Evolutionary conservation across 1,140 invertebrate species (phyloP).

Genomic region (Hestina assimilis): DNA sequence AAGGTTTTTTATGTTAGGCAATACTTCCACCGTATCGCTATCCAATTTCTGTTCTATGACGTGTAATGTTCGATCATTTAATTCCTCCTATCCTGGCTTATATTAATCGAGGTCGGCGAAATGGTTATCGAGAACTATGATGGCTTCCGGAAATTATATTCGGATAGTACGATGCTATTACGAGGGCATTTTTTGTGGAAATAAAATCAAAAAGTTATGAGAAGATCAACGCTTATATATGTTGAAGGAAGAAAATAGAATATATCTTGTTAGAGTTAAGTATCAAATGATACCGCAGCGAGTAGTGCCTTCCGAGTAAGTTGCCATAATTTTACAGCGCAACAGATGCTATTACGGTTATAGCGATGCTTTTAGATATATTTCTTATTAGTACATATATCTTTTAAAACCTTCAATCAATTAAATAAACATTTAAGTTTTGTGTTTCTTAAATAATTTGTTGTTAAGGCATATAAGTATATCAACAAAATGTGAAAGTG

Average conservation of each 20-base stretch:
- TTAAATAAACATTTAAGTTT: too few relatives aligned
- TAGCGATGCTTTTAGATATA: neutral
- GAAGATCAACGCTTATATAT: neutral
- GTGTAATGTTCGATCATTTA: constrained; percentile 66
- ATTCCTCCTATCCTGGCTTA: constrained; percentile 49
- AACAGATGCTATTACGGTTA: constrained; percentile 14
- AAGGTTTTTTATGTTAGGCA: constrained; percentile 60
- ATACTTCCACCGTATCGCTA: constrained; percentile 70
- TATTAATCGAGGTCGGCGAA: constrained; percentile 8
- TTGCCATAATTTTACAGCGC: constrained; percentile 35
- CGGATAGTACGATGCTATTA: neutral
- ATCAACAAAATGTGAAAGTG: too few relatives aligned
- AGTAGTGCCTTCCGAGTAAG: constrained; percentile 36
- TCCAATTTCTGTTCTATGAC: constrained; percentile 73
- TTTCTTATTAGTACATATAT: too few relatives aligned
- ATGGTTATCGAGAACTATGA: neutral
- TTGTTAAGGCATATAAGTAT: too few relatives aligned
- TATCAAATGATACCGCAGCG: constrained; percentile 35
- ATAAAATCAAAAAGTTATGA: too few relatives aligned
- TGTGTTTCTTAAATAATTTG: too few relatives aligned
- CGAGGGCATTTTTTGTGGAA: too few relatives aligned
- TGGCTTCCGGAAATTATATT: constrained; percentile 12
- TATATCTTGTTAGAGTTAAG: constrained; percentile 32
- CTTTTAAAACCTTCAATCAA: neutral
- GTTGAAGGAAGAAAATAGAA: constrained; percentile 25